Evolutionary conservation across 53 echinoderm and acorn worm genomes (phyloP).

Genomic region (Patiria pectinifera): DNA sequence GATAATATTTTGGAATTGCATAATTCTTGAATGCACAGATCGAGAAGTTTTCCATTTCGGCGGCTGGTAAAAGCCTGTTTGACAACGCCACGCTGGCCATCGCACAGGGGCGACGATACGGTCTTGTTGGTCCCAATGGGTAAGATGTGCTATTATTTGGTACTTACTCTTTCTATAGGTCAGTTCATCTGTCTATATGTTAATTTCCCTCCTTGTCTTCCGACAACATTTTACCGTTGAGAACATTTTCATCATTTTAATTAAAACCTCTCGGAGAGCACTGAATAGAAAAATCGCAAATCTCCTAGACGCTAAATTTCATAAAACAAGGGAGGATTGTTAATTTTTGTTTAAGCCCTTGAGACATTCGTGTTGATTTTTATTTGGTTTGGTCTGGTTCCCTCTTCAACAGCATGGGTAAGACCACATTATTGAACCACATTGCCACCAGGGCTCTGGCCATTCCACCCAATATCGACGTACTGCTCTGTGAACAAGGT

Average conservation of each 20-base stretch:
- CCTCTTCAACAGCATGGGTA: constrained; percentile 77
- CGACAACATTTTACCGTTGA: neutral
- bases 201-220: neutral
- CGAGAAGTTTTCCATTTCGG: constrained; percentile 96
- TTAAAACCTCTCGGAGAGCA: neutral
- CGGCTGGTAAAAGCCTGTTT: constrained; percentile 95
- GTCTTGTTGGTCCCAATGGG: constrained; percentile 99
- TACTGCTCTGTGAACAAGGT: constrained; percentile 97
- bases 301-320: too few species aligned
- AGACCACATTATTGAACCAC: constrained; percentile 92
- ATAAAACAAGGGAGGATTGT: too few species aligned
- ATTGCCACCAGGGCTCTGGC: constrained; percentile 88
- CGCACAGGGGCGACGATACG: constrained; percentile 87
- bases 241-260: neutral
- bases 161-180: neutral
- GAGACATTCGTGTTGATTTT: too few species aligned
- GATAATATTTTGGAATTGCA: too few species aligned
- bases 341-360: too few species aligned
- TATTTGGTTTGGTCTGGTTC: neutral
- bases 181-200: neutral
- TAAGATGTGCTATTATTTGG: constrained; percentile 44
- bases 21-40: constrained; percentile 57
- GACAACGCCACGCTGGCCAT: constrained; percentile 88
- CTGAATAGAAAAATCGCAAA: neutral
- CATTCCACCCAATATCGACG: constrained; percentile 97